Evolutionary conservation across 2,113 vertebrate species (phyloP), one percentile per base, ranked within the genome.

Genomic region (Porphyrio hochstetteri): DNA sequence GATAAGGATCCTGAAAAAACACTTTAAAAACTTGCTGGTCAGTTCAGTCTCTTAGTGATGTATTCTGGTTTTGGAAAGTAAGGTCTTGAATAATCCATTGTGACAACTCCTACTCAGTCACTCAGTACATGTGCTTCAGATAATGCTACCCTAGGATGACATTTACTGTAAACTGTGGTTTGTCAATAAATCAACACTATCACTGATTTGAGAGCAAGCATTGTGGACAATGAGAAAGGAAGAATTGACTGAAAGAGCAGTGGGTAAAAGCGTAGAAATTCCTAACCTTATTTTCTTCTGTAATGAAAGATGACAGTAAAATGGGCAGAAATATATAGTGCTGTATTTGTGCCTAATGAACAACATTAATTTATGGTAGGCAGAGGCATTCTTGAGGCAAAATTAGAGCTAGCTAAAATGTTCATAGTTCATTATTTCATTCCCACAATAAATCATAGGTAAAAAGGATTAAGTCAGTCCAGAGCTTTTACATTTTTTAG

Each of bases 101-200:
- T 92, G 82, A 93, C 87, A 94, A 61, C 70, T 76, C 38, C 36
- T 61, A 50, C 24, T 85, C 61, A 72, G 86, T 85, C 65, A 84
- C 35, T 82, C 48, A 56, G 61, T 60, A 65, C 28, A 16, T 46
- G 19, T 65, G 44, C 75, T 88, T 63, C 70, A 80, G 67, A 79
- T 79, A 91, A 91, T 88, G 67, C 42, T 92, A 77, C 70, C 9
- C 18, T 55, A 48, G 31, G 36, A 91, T 82, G 65, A 85, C 59
- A 82, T 92, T 91, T 91, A 74, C 74, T 85, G 70, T 95, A 91
- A 85, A 89, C 12, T 40, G 29, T 87, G 69, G n/a, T 87, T 93
- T 95, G 72, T 91, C 86, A 92, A 91, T 94, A 92, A 94, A 87
- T 85, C 65, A 93, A 82, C 86, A 72, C 53, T 57, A 61, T n/a